phyloP scores from a whole-genome alignment of 2,113 vertebrate species.

The Mobula birostris region DNA sequence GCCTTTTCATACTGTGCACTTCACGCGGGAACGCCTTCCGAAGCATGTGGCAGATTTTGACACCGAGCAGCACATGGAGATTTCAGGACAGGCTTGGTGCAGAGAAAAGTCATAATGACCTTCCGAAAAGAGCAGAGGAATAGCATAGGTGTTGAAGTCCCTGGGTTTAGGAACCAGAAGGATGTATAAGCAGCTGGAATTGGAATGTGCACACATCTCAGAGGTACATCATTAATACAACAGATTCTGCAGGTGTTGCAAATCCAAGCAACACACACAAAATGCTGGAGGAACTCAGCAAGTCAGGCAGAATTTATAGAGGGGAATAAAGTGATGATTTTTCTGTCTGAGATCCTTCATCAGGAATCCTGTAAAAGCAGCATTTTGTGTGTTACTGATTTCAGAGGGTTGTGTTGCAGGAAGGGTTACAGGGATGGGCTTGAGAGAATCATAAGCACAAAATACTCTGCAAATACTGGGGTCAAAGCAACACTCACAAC shows the following conservation, averaged over 20 bases:
- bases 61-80: background rate
- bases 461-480: too few relatives aligned
- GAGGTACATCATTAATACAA: background rate
- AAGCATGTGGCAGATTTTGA: background rate
- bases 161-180: background rate
- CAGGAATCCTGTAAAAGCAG: too few relatives aligned
- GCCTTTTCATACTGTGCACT: background rate
- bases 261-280: too few relatives aligned
- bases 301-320: too few relatives aligned
- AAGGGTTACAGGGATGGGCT: background rate
- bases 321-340: too few relatives aligned
- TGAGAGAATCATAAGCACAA: too few relatives aligned
- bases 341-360: too few relatives aligned
- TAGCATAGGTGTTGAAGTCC: background rate
- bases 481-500: too few relatives aligned
- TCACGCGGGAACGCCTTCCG: background rate
- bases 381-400: too few relatives aligned
- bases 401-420: background rate
- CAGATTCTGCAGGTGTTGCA: too few relatives aligned
- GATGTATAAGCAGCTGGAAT: background rate
- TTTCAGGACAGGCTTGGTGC: background rate
- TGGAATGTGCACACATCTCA: background rate
- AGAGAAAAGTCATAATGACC: background rate
- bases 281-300: too few relatives aligned
- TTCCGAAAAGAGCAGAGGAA: background rate